These are phyloP conservation scores for Parauchenoglanis punctatus DNA, from an alignment of 2,797 vertebrate species.

Conservation along the genomic window DNA sequence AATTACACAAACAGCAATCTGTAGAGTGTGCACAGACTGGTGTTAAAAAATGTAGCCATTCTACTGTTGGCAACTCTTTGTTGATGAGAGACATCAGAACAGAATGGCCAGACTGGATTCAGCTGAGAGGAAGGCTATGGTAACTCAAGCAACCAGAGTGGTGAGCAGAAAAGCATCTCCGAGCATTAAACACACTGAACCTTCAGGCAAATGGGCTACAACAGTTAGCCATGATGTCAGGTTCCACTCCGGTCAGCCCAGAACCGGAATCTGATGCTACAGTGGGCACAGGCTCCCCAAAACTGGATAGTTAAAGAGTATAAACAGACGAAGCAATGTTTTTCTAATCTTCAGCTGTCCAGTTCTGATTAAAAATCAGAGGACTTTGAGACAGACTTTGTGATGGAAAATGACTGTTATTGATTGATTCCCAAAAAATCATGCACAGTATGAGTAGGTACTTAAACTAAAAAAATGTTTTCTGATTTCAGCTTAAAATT, in stretches of 20 bases:
- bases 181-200: not conserved
- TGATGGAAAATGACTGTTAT: not conserved
- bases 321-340: not conserved
- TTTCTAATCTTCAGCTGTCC: not conserved
- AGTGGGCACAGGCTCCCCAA: not conserved
- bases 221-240: too few species aligned
- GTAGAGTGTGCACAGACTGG: not conserved
- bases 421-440: not conserved
- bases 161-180: not conserved
- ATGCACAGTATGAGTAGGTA: not conserved
- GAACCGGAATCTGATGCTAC: not conserved
- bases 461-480: not conserved
- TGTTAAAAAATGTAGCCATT: not conserved
- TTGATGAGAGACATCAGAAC: not conserved
- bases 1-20: not conserved
- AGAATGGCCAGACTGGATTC: not conserved
- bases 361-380: not conserved
- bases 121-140: not conserved
- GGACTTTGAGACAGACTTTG: not conserved
- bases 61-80: not conserved
- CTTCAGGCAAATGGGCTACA: not conserved
- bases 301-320: not conserved
- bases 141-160: slow-evolving; percentile 1
- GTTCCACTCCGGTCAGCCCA: not conserved
- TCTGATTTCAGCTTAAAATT: not conserved